Base-by-base conservation (phyloP, 2,888 invertebrate genomes). In the Malthinus seriepunctatus region DNA sequence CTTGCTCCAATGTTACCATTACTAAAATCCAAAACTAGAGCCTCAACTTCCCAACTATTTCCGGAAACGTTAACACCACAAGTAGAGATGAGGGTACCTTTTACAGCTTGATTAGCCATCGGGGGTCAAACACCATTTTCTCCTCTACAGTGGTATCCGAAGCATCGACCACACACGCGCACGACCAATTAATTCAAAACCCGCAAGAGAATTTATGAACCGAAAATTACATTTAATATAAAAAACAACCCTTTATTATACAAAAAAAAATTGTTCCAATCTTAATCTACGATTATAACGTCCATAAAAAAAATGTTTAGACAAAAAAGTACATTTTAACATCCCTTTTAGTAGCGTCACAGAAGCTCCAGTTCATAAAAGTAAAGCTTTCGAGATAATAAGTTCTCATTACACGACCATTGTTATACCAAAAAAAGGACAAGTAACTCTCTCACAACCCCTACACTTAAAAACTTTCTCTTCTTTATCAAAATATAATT, bases 381-480 rank as follows among this genome's bases (percentile, higher is more conserved):
- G 49, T 38, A 56, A 23, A 35, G 45, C 35, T 45, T n/a, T 32
- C 10, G 44, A 50, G 56, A 56, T 50, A 56, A 50, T 49, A 50
- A 50, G 50, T 49, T 49, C 56, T 56, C 50, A 56, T 56, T 56
- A 56, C 38, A 56, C 44, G 44, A 44, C 50, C 50, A 56, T 56
- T 56, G 56, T 56, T 50, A 45, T 55, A 44, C 48, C 42, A 37
- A 23, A 42, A 31, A n/a, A 46, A 42, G 39, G 15, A 47, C 33
- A 48, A 53, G 38, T 39, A 50, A 32, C 38, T 34, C 58, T 23
- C 51, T 34, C 12, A 31, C 62, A 55, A 51, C 59, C 56, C 59
- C 62, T 56, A 45, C 62, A 62, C 62, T 62, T 62, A 52, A 58
- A n/a, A 62, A 62, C 54, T 62, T 59, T 54, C 55, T 58, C 51